Conservation (phyloP, 2,797 vertebrate species). For the Diceros bicornis region DNA sequence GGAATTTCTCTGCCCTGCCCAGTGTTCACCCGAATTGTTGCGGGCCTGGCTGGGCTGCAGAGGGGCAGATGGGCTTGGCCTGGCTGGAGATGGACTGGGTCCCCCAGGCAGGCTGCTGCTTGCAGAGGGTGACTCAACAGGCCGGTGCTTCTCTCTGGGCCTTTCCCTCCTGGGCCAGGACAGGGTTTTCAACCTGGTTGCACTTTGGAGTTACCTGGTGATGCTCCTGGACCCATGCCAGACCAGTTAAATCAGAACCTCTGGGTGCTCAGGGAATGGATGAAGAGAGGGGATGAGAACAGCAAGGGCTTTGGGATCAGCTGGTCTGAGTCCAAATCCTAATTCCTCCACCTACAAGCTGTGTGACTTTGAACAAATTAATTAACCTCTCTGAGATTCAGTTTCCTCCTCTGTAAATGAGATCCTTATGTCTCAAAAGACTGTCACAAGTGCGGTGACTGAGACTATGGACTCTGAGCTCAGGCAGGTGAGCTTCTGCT, state of each 20-base stretch:
- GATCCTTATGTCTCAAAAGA: background rate
- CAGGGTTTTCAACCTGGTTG: background rate
- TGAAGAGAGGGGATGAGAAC: background rate
- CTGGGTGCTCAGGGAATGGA: background rate
- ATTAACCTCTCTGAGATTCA: constrained; percentile 16
- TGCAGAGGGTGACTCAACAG: background rate
- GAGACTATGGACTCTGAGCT: background rate
- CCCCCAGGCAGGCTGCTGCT: background rate
- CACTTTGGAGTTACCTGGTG: background rate
- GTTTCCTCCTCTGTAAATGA: background rate
- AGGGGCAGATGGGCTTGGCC: background rate
- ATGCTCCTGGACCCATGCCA: background rate
- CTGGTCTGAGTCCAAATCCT: background rate
- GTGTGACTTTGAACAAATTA: background rate
- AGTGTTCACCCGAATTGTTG: background rate
- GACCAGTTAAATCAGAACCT: background rate
- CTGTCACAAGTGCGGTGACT: background rate
- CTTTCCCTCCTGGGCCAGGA: background rate
- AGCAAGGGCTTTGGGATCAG: background rate
- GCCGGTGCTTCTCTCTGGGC: background rate
- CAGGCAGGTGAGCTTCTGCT: background rate
- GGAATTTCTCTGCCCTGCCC: background rate
- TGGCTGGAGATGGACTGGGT: background rate
- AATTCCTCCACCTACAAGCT: background rate
- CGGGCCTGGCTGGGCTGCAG: background rate